Base-by-base conservation (phyloP, 2,888 invertebrate genomes). In the Macrophya annulata region DNA sequence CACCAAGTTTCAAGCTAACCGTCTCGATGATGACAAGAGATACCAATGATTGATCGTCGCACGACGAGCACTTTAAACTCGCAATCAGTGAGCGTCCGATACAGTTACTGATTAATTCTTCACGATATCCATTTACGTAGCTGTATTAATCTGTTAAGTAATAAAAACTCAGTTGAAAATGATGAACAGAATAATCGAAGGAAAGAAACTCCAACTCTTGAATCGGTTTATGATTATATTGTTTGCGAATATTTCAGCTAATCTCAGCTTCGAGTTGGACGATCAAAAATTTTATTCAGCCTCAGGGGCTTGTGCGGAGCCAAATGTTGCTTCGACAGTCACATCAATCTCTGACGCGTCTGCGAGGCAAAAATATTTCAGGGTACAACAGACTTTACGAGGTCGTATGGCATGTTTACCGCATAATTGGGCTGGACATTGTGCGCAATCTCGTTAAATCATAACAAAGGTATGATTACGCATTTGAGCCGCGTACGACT, bases 381-480 rank as follows among this genome's bases (percentile, higher is more conserved):
- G 62, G 43, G 12, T 43, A 43, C n/a, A 59, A 21, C 17, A 81
- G 62, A 81, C 51, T 68, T 71, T 83, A 48, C 68, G 71, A 71
- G 65, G 48, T 43, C 40, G 83, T 68, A 83, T 71, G 81, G 71
- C 83, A 83, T 83, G 83, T 83, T 83, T 83, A 83, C 85, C 85
- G 85, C 85, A 87, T 87, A 88, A 87, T 88, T 88, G 86, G 88
- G 86, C 86, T 83, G 86, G 88, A 81, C 86, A 85, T 85, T 86
- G 85, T 85, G 84, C 84, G 84, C 86, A 85, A 86, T 86, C 87
- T 87, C 86, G 85, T 87, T 88, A 88, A 87, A 87, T 88, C 87
- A 87, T 87, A 87, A 76, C 85, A 87, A 86, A 86, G 88, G 84
- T 88, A 88, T 88, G 87, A 87, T 87, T 88, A 83, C 83, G 83